Conservation (phyloP, 2,113 vertebrate species). For the Scopus umbretta region DNA sequence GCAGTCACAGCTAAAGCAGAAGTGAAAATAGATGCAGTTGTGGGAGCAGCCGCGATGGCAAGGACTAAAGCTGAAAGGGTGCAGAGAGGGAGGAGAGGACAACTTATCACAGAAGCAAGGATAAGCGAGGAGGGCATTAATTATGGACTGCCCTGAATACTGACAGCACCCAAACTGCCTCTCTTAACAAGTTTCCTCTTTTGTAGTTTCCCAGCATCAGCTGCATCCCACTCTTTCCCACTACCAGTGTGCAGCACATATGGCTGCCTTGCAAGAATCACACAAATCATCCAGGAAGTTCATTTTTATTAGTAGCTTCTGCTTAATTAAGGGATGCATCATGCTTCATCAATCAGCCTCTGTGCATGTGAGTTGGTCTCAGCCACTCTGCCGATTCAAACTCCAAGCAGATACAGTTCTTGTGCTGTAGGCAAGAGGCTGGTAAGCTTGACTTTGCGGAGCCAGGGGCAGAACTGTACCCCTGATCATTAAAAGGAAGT, state of each 20-base stretch:
- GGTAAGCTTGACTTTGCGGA: background rate
- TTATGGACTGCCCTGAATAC: conserved; percentile 3
- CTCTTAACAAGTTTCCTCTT: conserved; percentile 3
- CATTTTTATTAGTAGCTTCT: conserved; percentile 72
- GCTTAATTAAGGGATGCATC: conserved; percentile 67
- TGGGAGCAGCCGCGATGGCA: background rate
- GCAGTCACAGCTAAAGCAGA: conserved; percentile 21
- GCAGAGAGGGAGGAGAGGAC: background rate
- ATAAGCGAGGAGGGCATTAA: background rate
- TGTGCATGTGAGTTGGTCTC: background rate
- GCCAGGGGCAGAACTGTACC: background rate
- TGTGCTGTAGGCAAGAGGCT: background rate
- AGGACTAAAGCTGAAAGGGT: conserved; percentile 8
- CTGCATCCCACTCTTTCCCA: background rate
- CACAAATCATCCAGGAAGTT: conserved; percentile 66
- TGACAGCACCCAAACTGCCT: background rate
- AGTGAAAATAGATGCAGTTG: background rate
- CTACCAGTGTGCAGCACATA: conserved; percentile 41
- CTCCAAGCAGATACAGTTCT: background rate
- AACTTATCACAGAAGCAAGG: background rate
- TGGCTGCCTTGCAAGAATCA: conserved; percentile 37
- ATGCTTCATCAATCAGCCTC: conserved; percentile 66
- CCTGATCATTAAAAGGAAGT: background rate
- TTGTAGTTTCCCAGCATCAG: background rate
- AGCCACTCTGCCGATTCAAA: background rate